Conservation (phyloP, 1,140 invertebrate genomes). For the Tetramorium alpestre region DNA sequence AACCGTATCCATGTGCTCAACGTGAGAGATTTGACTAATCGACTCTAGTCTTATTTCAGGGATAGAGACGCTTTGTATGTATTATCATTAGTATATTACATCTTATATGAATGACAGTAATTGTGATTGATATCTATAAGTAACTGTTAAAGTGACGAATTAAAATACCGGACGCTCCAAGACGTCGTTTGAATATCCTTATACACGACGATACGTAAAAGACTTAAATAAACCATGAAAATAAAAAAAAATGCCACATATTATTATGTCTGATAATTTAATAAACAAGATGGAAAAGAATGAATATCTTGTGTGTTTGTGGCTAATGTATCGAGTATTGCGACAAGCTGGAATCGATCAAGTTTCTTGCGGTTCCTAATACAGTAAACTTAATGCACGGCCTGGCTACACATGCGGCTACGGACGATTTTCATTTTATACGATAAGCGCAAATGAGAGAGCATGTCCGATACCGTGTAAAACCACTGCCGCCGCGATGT, state of each 20-base stretch:
- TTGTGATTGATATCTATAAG: not conserved
- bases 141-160: not conserved
- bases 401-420: not conserved
- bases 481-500: not conserved
- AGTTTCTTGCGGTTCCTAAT: conserved; percentile 39
- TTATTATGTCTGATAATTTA: not conserved
- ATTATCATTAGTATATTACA: not conserved
- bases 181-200: not conserved
- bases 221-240: not conserved
- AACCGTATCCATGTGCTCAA: not conserved
- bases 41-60: not conserved
- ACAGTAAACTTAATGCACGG: not conserved
- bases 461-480: conserved; percentile 40
- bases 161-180: not conserved
- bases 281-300: no score
- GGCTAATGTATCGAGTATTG: not conserved
- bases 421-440: conserved; percentile 39
- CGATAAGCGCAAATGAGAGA: conserved; percentile 47
- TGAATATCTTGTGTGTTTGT: not conserved
- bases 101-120: not conserved
- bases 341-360: not conserved
- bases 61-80: not conserved
- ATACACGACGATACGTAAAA: not conserved
- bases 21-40: not conserved
- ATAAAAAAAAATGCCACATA: not conserved